Evolutionary conservation across 1,140 invertebrate species (phyloP), one percentile per base, ranked within the genome.

Genomic region (Pseudomyrmex gracilis): DNA sequence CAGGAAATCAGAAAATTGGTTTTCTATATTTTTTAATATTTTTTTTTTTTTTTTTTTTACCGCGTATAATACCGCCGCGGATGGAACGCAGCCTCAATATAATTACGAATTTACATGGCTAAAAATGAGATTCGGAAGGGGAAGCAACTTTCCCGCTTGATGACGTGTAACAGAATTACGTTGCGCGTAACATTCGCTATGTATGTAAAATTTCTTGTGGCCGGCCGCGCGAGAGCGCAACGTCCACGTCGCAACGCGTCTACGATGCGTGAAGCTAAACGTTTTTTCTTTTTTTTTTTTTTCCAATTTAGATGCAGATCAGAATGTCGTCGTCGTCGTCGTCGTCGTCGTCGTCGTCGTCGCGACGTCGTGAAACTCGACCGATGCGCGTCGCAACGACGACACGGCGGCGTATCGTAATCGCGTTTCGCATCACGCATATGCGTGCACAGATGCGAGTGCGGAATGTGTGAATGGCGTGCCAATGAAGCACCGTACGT

Each of bases 281-380:
- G 70, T 34, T 83, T 34, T 87, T 88, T 87, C 61, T 82, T 82
- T 53, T 53, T 74, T 34, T 83, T 83, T 87, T 88, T 87, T 73
- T 82, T 82, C 58, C 58, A 85, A 86, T 89, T 89, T 89, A 58
- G 73, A 87, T 88, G 73, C 47, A 88, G 86, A 88, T 88, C 87
- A 78, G 68, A 70, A 63, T 20, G 45, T 67, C 47, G 13, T 78
- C 47, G 68, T 34, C 34, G 68, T 34, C 34, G 34, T 34, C 34
- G 34, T 34, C 5, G 5, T 34, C 45, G 57, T 12, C 60, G 24
- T 53, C 51, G 13, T n/a, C 53, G 4, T n/a, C n/a, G 57, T 1
- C 70, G 45, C 17, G 73, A 76, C 45, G 47, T 22, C 7, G 61
- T 34, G 64, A 78, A 78, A 70, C 64, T 78, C 53, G 17, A 57